Conservation (phyloP, 2,888 invertebrate genomes). For the Acanthopleura granulata region DNA sequence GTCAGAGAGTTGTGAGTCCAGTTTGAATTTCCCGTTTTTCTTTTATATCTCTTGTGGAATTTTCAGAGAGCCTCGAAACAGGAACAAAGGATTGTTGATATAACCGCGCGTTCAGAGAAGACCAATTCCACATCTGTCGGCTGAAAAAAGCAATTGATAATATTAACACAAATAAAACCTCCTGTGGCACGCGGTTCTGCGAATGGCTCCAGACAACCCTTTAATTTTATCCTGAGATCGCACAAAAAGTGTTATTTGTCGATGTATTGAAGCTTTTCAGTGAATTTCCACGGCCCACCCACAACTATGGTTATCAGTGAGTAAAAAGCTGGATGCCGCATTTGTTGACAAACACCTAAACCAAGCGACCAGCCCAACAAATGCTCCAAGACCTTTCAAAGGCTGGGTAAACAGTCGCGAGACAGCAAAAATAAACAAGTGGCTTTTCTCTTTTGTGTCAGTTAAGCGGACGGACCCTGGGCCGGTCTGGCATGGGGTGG, state of each 20-base stretch:
- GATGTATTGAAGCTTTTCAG: neutral
- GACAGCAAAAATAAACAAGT: neutral
- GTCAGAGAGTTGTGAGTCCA: no score
- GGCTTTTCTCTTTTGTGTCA: neutral
- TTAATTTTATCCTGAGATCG: neutral
- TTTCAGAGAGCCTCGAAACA: no score
- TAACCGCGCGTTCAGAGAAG: no score
- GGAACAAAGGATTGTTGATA: no score
- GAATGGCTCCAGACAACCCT: neutral
- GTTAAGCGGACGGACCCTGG: neutral
- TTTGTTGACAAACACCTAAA: constrained; percentile 7
- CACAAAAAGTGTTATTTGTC: constrained; percentile 4
- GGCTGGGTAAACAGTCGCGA: neutral
- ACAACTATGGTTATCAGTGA: neutral
- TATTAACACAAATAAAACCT: neutral
- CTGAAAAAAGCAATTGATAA: neutral
- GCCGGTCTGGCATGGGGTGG: neutral
- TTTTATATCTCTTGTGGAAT: no score
- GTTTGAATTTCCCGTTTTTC: no score
- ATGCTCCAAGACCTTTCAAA: neutral
- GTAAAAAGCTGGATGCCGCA: neutral
- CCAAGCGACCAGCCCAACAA: neutral
- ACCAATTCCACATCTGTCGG: neutral
- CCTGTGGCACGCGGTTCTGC: neutral
- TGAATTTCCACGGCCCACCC: neutral